phyloP scores from a whole-genome alignment of 2,113 vertebrate species.

The Gadus chalcogrammus region DNA sequence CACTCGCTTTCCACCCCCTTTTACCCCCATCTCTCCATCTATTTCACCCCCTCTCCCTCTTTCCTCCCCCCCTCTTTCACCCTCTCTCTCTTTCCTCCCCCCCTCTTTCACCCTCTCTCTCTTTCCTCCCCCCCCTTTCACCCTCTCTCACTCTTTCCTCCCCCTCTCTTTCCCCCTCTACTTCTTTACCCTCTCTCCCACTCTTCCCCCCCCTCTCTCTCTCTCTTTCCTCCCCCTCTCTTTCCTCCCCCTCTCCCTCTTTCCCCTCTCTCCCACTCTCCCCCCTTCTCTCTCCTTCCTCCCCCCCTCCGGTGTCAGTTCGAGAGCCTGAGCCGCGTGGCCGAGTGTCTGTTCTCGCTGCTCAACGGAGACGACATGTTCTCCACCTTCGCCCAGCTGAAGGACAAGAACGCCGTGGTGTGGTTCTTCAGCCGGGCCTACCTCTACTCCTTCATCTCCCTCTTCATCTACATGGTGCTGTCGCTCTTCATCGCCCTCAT shows the following conservation, averaged over 20 bases:
- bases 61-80: background rate
- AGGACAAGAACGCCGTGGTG: conserved; percentile 86
- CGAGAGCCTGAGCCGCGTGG: conserved; percentile 88
- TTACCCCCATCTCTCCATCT: background rate
- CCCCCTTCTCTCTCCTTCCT: background rate
- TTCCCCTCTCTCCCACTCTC: background rate
- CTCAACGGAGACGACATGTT: conserved; percentile 99
- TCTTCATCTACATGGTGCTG: conserved; percentile 98
- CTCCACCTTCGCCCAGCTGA: conserved; percentile 92
- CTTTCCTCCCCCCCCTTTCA: background rate
- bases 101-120: background rate
- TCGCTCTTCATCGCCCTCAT: conserved; percentile 98
- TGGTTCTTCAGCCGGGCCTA: conserved; percentile 94
- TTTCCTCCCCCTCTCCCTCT: no score
- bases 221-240: background rate
- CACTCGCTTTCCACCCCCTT: background rate
- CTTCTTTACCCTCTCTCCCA: background rate
- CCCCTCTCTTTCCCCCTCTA: no score
- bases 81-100: background rate
- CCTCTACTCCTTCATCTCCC: conserved; percentile 94
- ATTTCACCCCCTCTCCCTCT: background rate
- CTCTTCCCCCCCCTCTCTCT: background rate
- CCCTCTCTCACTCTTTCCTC: background rate
- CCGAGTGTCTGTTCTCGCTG: conserved; percentile 94
- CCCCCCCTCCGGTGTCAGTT: conserved; percentile 73